phyloP scores from a whole-genome alignment of 1,140 invertebrate species.

The Drosophila sturtevanti region DNA sequence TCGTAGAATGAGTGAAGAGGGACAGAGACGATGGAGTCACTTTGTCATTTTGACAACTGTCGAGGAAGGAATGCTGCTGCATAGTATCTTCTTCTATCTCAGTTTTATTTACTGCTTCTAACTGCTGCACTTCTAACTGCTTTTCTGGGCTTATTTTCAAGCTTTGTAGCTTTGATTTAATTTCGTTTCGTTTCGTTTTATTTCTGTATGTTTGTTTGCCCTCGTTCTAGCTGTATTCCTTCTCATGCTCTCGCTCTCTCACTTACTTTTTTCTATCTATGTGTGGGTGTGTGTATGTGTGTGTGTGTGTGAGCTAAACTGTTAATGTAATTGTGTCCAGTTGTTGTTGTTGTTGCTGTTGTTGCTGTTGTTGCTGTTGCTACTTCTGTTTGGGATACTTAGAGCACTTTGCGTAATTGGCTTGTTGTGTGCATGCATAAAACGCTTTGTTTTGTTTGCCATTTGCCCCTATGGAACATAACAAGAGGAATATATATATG shows the following conservation, averaged over 20 bases:
- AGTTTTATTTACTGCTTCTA: slow-evolving; percentile 22
- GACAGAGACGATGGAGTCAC: slow-evolving; percentile 29
- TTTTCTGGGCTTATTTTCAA: slow-evolving; percentile 49
- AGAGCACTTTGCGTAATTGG: slow-evolving; percentile 73
- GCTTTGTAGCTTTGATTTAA: slow-evolving; percentile 53
- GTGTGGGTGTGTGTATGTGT: not conserved
- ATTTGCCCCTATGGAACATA: slow-evolving; percentile 5
- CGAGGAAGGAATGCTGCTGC: not conserved
- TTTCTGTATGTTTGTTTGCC: slow-evolving; percentile 50
- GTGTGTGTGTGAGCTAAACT: slow-evolving; percentile 49
- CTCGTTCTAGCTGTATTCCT: slow-evolving; percentile 5
- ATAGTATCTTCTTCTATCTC: not conserved
- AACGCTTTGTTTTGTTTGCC: slow-evolving; percentile 54
- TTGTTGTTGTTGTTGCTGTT: slow-evolving; percentile 20
- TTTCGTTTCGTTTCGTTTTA: slow-evolving; percentile 44
- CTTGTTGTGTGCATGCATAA: slow-evolving; percentile 66
- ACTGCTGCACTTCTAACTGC: slow-evolving; percentile 13
- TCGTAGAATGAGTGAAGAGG: not conserved
- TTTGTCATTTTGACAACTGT: slow-evolving; percentile 41
- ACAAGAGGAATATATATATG: not conserved
- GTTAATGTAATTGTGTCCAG: slow-evolving; percentile 78
- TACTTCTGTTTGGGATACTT: slow-evolving; percentile 56
- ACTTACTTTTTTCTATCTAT: not conserved
- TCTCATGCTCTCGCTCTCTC: not conserved
- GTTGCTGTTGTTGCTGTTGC: slow-evolving; percentile 5